These are phyloP conservation scores for Procapra przewalskii DNA, from an alignment of 2,113 vertebrate species.

Conservation along the genomic window DNA sequence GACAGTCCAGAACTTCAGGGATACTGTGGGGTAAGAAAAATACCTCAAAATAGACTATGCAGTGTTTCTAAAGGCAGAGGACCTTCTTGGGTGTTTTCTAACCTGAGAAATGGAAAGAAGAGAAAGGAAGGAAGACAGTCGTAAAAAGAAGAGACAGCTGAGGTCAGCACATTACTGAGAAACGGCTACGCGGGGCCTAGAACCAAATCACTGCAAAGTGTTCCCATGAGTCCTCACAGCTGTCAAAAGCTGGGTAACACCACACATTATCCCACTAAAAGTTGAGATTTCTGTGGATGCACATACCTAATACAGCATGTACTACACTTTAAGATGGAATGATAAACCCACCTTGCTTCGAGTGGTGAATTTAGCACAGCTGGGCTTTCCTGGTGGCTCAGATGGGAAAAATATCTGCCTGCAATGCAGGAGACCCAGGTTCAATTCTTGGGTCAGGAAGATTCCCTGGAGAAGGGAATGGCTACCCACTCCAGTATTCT, in stretches of 20 bases:
- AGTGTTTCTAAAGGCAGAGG: background rate
- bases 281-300: background rate
- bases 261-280: background rate
- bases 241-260: background rate
- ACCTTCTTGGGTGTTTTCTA: background rate
- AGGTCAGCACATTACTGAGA: background rate
- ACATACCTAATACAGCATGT: background rate
- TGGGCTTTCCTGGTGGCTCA: background rate
- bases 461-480: background rate
- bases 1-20: too few species aligned
- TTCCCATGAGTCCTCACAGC: background rate
- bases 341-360: background rate
- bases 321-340: background rate
- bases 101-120: background rate
- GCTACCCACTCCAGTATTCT: background rate
- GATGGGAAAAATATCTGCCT: background rate
- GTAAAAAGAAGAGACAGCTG: background rate
- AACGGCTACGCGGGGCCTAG: background rate
- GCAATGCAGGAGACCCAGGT: background rate
- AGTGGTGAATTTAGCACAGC: background rate
- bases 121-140: background rate
- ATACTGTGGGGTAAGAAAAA: background rate
- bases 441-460: background rate
- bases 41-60: background rate
- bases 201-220: background rate